These are phyloP conservation scores for Ophion costatus DNA, from an alignment of 2,888 invertebrate genomes.

Conservation along the genomic window DNA sequence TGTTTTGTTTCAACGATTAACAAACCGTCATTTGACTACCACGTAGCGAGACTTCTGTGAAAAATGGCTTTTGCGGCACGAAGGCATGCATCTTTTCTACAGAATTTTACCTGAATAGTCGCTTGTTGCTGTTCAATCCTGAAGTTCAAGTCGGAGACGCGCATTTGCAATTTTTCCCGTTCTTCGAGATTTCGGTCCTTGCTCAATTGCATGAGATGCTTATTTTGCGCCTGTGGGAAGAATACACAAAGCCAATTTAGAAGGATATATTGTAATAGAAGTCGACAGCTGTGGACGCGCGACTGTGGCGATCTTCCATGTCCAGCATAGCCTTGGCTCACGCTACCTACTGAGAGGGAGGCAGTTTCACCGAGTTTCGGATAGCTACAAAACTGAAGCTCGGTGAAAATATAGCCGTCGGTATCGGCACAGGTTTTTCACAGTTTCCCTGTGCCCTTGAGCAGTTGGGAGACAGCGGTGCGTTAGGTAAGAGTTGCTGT, in stretches of 20 bases:
- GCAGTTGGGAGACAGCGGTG: neutral
- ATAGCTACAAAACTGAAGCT: too few species aligned
- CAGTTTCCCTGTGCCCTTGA: neutral
- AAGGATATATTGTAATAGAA: too few species aligned
- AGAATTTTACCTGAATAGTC: constrained; percentile 80
- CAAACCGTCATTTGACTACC: too few species aligned
- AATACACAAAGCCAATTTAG: neutral
- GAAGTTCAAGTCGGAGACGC: constrained; percentile 83
- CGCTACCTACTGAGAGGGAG: too few species aligned
- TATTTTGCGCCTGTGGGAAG: constrained; percentile 86
- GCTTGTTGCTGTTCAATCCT: constrained; percentile 82
- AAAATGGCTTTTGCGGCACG: too few species aligned
- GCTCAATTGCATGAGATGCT: constrained; percentile 88
- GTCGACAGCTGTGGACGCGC: too few species aligned
- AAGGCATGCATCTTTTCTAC: neutral
- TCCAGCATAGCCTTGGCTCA: too few species aligned
- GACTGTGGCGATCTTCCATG: too few species aligned
- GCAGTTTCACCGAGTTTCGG: too few species aligned
- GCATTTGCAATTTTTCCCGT: constrained; percentile 89
- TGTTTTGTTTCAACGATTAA: too few species aligned
- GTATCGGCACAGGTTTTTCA: neutral
- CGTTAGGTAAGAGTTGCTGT: neutral
- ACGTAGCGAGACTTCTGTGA: too few species aligned
- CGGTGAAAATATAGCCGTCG: neutral
- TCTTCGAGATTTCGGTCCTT: constrained; percentile 90